Conservation (phyloP, 2,113 vertebrate species). For the Gracilinanus agilis region DNA sequence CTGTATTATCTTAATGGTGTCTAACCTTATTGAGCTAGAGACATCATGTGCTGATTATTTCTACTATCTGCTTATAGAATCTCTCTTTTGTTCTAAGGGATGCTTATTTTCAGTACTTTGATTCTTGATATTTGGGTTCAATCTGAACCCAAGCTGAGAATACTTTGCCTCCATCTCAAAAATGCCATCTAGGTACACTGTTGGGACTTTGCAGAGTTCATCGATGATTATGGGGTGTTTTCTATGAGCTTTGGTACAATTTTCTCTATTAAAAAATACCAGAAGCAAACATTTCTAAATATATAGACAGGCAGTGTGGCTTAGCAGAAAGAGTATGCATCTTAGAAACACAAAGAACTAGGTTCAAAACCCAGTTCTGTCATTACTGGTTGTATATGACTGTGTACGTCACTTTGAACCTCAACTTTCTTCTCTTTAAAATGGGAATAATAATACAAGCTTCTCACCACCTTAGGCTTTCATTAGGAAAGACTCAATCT, state of each 20-base stretch:
- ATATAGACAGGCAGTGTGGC: neutral
- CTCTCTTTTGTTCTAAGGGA: neutral
- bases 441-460: neutral
- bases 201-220: neutral
- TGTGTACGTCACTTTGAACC: neutral
- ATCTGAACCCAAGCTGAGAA: constrained; percentile 55
- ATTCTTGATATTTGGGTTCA: constrained; percentile 56
- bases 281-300: neutral
- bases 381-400: neutral
- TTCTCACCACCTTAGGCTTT: neutral
- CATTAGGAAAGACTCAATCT: neutral
- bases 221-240: neutral
- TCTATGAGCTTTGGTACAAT: constrained; percentile 24
- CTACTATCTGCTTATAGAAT: constrained; percentile 32
- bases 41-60: constrained; percentile 20
- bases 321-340: neutral
- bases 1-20: neutral
- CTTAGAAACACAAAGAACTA: constrained; percentile 33
- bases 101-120: constrained; percentile 2
- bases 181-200: neutral
- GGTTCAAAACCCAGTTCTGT: neutral
- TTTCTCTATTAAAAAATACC: constrained; percentile 43
- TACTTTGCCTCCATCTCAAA: neutral
- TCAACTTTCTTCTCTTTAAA: neutral
- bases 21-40: constrained; percentile 21